Percentiles rank a stretch among this genome's conserved stretches.
phyloP scores from a whole-genome alignment of 2,797 vertebrate genomes.

The Chiroxiphia lanceolata region DNA sequence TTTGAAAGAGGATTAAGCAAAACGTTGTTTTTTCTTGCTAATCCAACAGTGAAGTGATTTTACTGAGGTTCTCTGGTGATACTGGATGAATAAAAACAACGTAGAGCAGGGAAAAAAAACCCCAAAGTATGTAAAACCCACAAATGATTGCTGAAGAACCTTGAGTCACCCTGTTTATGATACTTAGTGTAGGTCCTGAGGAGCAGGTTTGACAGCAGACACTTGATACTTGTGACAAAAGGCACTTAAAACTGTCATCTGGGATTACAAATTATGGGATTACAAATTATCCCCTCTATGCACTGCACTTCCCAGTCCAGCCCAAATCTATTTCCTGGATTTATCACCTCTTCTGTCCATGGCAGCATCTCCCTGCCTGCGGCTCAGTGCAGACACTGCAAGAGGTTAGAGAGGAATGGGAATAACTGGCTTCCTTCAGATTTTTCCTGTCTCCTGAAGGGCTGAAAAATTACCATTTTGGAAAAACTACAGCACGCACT shows the following conservation, averaged over 20 bases:
- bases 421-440: background rate
- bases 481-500: background rate
- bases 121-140: slow-evolving; percentile 22
- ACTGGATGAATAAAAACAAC: background rate
- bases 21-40: background rate
- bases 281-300: slow-evolving; percentile 3
- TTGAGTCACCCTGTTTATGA: slow-evolving; percentile 62
- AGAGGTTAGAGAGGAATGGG: background rate
- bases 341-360: background rate
- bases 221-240: slow-evolving; percentile 58
- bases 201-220: slow-evolving; percentile 53
- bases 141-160: slow-evolving; percentile 23
- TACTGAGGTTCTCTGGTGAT: background rate
- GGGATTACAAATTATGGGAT: slow-evolving; percentile 26
- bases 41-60: background rate
- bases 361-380: background rate
- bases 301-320: background rate
- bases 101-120: background rate
- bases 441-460: background rate
- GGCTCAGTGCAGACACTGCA: background rate
- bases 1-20: background rate
- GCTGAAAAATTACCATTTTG: background rate
- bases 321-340: slow-evolving; percentile 13
- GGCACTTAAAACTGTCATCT: slow-evolving; percentile 35
- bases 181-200: slow-evolving; percentile 28